Evolutionary conservation across 2,797 vertebrate species (phyloP), one percentile per base, ranked within the genome.

Genomic region (Melanogrammus aeglefinus): DNA sequence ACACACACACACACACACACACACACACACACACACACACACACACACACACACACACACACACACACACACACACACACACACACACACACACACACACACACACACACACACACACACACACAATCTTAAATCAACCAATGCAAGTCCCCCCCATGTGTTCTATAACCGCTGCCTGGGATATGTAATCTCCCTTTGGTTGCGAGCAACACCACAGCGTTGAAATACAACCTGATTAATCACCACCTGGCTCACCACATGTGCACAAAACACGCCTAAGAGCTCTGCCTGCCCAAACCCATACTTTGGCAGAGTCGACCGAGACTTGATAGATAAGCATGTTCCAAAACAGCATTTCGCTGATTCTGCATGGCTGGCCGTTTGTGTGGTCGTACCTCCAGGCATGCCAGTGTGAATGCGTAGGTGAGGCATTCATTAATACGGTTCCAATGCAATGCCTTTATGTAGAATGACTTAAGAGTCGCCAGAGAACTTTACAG

Each of bases 221-320:
- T 93, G 85, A 80, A 79, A 86, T 88, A 92, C 80, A 85, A 88
- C 89, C 86, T 89, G 78, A 79, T 90, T 90, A 84, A 83, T 71
- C 76, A 82, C 86, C 81, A 89, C 89, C 75, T 57, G 84, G 73
- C 86, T 84, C 78, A 82, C 88, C 87, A 79, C 90, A 66, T 91
- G 88, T 6, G 1, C 79, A 80, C 75, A 73, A 27, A 29, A 57
- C 74, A 51, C 73, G 33, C 76, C 35, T 27, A 8, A 63, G 81
- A 90, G 76, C 78, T 91, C 90, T 81, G 74, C 88, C 92, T 94
- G 82, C 82, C 77, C 79, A 80, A 85, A 85, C 85, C 87, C 71
- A 87, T 87, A 81, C 75, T 76, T 78, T 85, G 83, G 78, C 79
- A 85, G 51, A 79, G 82, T 76, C 76, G 70, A 79, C 75, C 72